Evolutionary conservation across 2,797 vertebrate genomes (phyloP).

Genomic region (Sarcoramphus papa): DNA sequence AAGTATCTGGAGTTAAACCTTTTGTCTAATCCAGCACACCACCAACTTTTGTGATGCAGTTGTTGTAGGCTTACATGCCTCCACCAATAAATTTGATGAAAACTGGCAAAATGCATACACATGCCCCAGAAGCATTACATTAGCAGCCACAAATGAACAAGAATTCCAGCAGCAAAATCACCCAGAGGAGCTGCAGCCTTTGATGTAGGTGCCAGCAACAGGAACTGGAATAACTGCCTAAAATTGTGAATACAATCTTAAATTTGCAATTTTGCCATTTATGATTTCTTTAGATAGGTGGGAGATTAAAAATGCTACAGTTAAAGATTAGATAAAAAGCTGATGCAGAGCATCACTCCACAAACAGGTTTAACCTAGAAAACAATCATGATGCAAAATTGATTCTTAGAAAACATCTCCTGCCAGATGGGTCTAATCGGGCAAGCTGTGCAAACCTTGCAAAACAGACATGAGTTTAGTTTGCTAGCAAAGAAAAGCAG

Average conservation of each 20-base stretch:
- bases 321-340: neutral
- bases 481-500: neutral
- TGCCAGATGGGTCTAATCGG: neutral
- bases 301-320: neutral
- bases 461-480: neutral
- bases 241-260: neutral
- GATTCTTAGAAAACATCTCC: neutral
- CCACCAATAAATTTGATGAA: neutral
- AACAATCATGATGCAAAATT: neutral
- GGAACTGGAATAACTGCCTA: neutral
- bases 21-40: neutral
- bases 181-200: neutral
- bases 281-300: neutral
- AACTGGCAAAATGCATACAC: neutral
- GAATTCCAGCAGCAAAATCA: neutral
- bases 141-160: neutral
- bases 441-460: neutral
- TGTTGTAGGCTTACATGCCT: neutral
- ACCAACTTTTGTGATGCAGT: neutral
- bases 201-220: fast-evolving
- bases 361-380: neutral
- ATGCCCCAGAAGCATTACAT: neutral
- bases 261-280: neutral
- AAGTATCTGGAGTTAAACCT: neutral
- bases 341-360: neutral